Base-by-base conservation (phyloP, 2,888 invertebrate species). In the Neocrepidodera transversa region DNA sequence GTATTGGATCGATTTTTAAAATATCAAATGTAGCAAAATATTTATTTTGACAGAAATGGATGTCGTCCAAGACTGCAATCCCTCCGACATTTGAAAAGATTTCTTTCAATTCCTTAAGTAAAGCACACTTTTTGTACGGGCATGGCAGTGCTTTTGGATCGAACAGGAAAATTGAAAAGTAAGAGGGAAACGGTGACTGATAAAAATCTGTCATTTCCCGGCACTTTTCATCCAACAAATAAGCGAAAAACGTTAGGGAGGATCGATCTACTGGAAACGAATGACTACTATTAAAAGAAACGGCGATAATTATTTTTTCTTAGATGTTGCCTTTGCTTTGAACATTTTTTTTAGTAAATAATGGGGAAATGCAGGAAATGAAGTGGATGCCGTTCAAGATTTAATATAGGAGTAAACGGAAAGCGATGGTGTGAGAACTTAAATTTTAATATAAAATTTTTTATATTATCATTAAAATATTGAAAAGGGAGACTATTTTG, bases 191-290 rank as follows among this genome's bases (percentile, higher is more conserved):
- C 59, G 49, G 61, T 59, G 61, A 53, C 61, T 69, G 73, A 73
- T 73, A 73, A 71, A 66, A 67, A 71, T 72, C 71, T 67, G 69
- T 71, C 70, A 72, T 73, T 73, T 73, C 73, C 72, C 63, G 65
- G 67, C 60, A 66, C 71, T 69, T 70, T 68, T 59, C 67, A 65
- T 63, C 65, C 62, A 63, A 69, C 66, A 69, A 66, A 68, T 66
- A 66, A 64, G 23, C 54, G 35, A 35, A 54, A 40, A 58, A 53
- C 43, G 57, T 28, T 32, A 53, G 48, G 43, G 51, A 47, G 40
- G 43, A 28, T 42, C 42, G 42, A 42, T 42, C 20, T 42, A 16
- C 11, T 57, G 53, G 58, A 64, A 65, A 67, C 60, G 64, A 55
- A 52, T 52, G 54, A 50, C 55, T 53, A 52, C 62, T 59, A 65